Base-by-base conservation (phyloP, 2,113 vertebrate species). In the rat (Rattus norvegicus) region DNA sequence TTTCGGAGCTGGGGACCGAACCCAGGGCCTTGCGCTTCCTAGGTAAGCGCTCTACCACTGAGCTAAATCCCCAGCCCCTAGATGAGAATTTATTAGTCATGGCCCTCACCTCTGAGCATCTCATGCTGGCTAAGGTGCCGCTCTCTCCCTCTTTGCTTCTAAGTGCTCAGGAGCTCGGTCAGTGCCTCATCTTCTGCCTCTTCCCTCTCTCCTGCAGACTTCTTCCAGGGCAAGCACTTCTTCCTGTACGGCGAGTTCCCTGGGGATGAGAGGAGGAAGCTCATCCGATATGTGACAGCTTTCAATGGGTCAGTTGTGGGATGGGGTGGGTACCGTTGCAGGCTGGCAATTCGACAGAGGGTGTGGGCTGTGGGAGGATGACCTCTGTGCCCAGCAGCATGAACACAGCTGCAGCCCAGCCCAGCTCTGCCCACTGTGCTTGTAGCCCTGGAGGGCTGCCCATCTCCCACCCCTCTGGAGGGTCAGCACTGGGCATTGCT, bases 161-260 rank as follows among this genome's bases (percentile, higher is more conserved):
- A 1, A 0, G n/a, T 43, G 70, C 43, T 28, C 28, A 7, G 17
- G 28, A 52, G 69, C 63, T 67, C 47, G 67, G 36, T 9, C 52
- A 47, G 65, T 49, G 30, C 22, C 84, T 96, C 90, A 94, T 1
- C 0, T 3, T 20, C 1, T 36, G 17, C 77, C 36, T 12, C 30
- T 88, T 30, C 84, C 5, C 6, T 96, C 59, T 72, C 63, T 90
- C 81, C 81, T 85, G 28, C 98, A 99, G 99, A 99, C 96, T 99
- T 99, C 94, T 98, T 99, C 89, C 98, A 91, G 11, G 99, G 99
- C 88, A 99, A 99, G 49, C 97, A 95, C 75, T 99, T 99, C 95
- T 99, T 99, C 97, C 98, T 99, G 47, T 99, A 99, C 0, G 99
- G 99, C 10, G 99, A 99, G 94, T 99, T 99, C 90, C 99, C 99